Base-by-base conservation (phyloP, 2,797 vertebrate genomes). In the Manis pentadactyla region DNA sequence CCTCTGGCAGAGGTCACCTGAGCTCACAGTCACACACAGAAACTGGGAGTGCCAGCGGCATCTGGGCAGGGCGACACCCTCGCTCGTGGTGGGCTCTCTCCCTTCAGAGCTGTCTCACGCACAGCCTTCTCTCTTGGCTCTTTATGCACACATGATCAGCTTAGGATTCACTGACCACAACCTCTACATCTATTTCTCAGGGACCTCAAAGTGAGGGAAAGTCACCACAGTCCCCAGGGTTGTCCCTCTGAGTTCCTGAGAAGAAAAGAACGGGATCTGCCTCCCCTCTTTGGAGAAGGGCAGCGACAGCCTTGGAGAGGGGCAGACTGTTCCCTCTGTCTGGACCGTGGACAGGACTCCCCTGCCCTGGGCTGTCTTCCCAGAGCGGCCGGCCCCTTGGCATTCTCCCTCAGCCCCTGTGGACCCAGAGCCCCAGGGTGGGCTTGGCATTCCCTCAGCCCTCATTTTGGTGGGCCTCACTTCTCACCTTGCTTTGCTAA, bases 331-430 rank as follows among this genome's bases (percentile, higher is more conserved):
- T 29, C 23, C 69, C 34, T 31, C 7, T 18, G 37, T 37, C 7
- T 49, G 9, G 21, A 37, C 12, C 27, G 51, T 18, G 53, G 68
- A 29, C n/a, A 42, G 55, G 37, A 42, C 42, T 14, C 64, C 18
- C 11, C 13, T 49, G 4, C 89, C 78, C 83, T 75, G 49, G 86
- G 87, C 88, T 77, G 18, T 68, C 93, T 94, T 95, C 93, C 69
- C 55, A 74, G n/a, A 90, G 78, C 11, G 53, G 64, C 83, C 66
- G 69, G 42, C 53, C 17, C 84, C 53, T 34, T 46, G 0, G 5
- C 0, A 3, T 81, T 69, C 53, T 57, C 53, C 37, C 63, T 78
- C 75, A 83, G 61, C 25, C 25, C 57, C 78, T 9, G 42, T 19
- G 53, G 29, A 59, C 82, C 8, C 1, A 0, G 34, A 51, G 64